These are phyloP conservation scores for Omphaloscelis lunosa DNA, from an alignment of 2,888 invertebrate species.

Conservation along the genomic window DNA sequence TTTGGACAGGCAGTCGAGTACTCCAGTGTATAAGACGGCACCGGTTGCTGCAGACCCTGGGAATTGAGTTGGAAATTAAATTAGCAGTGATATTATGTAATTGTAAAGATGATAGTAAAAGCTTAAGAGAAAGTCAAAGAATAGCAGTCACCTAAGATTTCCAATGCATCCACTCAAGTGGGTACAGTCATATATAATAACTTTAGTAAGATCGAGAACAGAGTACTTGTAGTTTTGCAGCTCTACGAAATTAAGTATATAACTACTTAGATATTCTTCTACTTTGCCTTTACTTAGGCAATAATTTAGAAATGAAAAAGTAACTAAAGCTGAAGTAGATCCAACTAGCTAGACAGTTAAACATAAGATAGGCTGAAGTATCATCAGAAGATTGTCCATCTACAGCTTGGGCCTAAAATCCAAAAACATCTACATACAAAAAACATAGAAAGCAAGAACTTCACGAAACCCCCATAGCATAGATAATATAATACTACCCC, in stretches of 20 bases:
- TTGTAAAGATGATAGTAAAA: not conserved
- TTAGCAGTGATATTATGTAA: not conserved
- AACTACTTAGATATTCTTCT: not conserved
- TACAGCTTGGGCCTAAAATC: not conserved
- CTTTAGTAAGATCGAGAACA: not conserved
- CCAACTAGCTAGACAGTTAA: not conserved
- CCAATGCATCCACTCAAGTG: not conserved
- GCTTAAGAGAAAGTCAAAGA: not conserved
- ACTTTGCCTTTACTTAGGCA: not conserved
- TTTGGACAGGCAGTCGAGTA: constrained; percentile 94
- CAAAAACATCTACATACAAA: not conserved
- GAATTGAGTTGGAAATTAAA: constrained; percentile 60
- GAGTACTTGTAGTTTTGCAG: not conserved
- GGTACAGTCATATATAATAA: not conserved
- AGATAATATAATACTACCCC: too few relatives aligned
- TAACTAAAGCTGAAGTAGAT: not conserved
- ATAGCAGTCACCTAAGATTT: not conserved
- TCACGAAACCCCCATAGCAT: too few relatives aligned
- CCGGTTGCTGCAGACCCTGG: constrained; percentile 91
- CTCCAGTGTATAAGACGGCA: constrained; percentile 93
- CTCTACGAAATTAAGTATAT: not conserved
- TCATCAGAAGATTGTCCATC: not conserved
- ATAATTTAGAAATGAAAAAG: not conserved
- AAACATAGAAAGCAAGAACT: constrained; percentile 15
- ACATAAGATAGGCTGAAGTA: not conserved